Evolutionary conservation across 2,113 vertebrate species (phyloP), one percentile per base, ranked within the genome.

Genomic region (Ramphastos sulfuratus): DNA sequence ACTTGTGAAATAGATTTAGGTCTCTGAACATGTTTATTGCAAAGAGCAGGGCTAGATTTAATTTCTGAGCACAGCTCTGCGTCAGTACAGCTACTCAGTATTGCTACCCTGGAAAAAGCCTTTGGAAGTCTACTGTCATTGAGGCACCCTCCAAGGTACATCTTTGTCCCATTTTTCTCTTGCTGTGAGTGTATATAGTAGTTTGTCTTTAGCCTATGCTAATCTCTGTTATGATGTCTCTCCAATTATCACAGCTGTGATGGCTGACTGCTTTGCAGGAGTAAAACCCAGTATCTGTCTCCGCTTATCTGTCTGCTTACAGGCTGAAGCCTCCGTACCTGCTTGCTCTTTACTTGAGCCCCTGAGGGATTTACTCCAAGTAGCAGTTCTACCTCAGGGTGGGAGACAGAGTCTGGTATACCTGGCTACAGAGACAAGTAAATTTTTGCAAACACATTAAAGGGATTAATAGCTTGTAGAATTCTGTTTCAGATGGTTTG

Each of bases 121-220:
- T 85, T 61, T 1, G 5, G 63, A 66, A 90, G 42, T 16, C 0
- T 15, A 15, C 18, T 88, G 35, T 23, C 52, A 64, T 31, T 2
- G 4, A 82, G 59, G 20, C 37, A 54, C 13, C 11, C 37, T 66
- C 33, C 0, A 1, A 59, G 46, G 12, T 63, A 10, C 0, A 0
- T 9, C 21, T 78, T 64, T 18, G 25, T 74, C 23, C 37, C 7
- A 0, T 42, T 87, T 79, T 79, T 37, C 33, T 66, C 44, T 60
- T 75, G 42, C 35, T 67, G 18, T 16, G 27, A 1, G 0, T 0
- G 0, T 27, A 0, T 73, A 27, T 5, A 35, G n/a, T 23, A 54
- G 33, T 24, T 75, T 81, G 42, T 33, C 37, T 18, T 73, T 74
- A 21, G 46, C 25, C 9, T 23, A 0, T 20, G 20, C 13, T 27